Conservation (phyloP, 2,888 invertebrate genomes). For the Philhelius pedissequus region DNA sequence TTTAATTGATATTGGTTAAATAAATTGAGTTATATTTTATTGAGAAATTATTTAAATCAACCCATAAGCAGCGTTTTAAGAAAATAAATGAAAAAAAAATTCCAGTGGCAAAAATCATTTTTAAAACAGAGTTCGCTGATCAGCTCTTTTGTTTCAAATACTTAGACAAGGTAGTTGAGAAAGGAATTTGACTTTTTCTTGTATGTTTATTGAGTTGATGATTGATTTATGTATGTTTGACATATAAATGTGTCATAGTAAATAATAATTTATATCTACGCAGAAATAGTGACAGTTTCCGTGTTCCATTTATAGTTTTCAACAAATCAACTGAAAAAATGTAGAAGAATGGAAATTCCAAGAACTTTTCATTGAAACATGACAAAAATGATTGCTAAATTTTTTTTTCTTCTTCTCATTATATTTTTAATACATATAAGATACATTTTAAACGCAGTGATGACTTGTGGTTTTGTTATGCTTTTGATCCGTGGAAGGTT, state of each 20-base stretch:
- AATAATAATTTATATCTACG: neutral
- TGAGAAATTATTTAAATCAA: constrained; percentile 5
- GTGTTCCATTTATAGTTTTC: constrained; percentile 19
- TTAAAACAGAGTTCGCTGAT: constrained; percentile 14
- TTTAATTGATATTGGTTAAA: constrained; percentile 24
- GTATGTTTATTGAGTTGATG: neutral
- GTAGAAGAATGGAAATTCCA: constrained; percentile 40
- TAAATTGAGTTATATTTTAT: constrained; percentile 22
- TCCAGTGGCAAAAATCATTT: neutral
- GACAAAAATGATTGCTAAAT: neutral
- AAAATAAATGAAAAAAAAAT: neutral
- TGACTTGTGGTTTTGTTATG: neutral
- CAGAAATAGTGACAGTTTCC: constrained; percentile 27
- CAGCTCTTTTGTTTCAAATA: constrained; percentile 42
- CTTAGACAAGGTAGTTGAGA: neutral
- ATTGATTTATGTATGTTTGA: constrained; percentile 43
- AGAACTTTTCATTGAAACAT: constrained; percentile 24
- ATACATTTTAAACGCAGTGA: neutral
- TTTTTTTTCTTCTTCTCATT: neutral
- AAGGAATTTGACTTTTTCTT: neutral
- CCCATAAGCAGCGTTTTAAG: neutral
- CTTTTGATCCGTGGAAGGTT: constrained; percentile 3
- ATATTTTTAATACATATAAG: neutral
- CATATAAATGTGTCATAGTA: constrained; percentile 8
- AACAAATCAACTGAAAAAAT: neutral